A percentile compares a stretch with the other conserved stretches of the same genome.
phyloP scores from a whole-genome alignment of 2,797 vertebrate species.

The Takifugu rubripes region DNA sequence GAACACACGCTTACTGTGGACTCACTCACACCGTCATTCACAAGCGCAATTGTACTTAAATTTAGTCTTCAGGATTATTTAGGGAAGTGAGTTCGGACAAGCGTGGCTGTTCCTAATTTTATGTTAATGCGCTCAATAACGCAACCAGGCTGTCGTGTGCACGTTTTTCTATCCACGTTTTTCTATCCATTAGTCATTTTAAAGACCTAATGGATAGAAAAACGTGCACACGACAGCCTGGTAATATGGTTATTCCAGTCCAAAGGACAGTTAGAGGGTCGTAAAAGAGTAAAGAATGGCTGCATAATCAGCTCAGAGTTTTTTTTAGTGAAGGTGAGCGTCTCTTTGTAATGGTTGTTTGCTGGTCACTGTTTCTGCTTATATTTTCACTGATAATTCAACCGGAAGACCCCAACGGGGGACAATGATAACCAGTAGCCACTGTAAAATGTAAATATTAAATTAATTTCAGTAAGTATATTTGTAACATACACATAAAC shows the following conservation, averaged over 20 bases:
- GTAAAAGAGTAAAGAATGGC: neutral
- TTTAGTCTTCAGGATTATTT: slow-evolving; percentile 10
- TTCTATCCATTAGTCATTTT: slow-evolving; percentile 13
- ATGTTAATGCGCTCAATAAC: slow-evolving; percentile 18
- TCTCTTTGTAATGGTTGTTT: slow-evolving; percentile 1
- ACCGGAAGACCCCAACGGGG: neutral
- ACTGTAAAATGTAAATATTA: slow-evolving; percentile 15
- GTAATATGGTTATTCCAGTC: slow-evolving; percentile 21
- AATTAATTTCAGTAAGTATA: slow-evolving; percentile 12
- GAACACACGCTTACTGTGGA: slow-evolving; percentile 15
- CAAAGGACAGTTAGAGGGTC: slow-evolving; percentile 3
- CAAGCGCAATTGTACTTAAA: slow-evolving; percentile 37
- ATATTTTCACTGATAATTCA: slow-evolving; percentile 3
- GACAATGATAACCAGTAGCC: slow-evolving; percentile 10
- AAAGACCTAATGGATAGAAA: slow-evolving; percentile 21
- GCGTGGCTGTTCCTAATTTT: neutral
- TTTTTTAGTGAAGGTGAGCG: neutral
- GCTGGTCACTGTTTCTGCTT: neutral
- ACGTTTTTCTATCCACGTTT: neutral
- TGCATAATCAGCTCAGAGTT: slow-evolving; percentile 11
- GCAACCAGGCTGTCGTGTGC: slow-evolving; percentile 18
- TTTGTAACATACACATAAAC: slow-evolving; percentile 36
- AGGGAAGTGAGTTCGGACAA: neutral
- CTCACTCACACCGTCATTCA: slow-evolving; percentile 10
- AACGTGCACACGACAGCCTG: slow-evolving; percentile 15